These are phyloP conservation scores for Strix occidentalis DNA, from an alignment of 2,797 vertebrate genomes.

Conservation along the genomic window DNA sequence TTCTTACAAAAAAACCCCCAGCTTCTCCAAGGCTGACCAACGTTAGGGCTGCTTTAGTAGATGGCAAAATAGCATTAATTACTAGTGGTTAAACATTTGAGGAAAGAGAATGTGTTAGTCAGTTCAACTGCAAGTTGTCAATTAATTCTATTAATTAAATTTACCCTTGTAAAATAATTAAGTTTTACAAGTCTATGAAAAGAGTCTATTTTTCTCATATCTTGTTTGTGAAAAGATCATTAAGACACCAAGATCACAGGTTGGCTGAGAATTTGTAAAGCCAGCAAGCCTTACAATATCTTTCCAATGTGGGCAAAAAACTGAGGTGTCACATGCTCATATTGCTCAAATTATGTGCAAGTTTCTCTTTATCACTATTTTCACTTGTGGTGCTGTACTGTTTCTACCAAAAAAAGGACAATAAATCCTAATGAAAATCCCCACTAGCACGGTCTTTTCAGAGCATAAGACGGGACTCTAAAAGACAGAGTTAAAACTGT, in stretches of 20 bases:
- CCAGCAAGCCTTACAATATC: background rate
- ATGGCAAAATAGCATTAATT: background rate
- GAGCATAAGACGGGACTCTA: background rate
- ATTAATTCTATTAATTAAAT: background rate
- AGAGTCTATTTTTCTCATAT: background rate
- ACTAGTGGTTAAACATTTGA: background rate
- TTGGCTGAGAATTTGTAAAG: background rate
- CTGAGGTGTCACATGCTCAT: background rate
- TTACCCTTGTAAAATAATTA: slow-evolving; percentile 10
- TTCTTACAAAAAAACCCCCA: background rate
- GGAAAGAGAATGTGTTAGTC: background rate
- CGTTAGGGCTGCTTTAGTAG: background rate
- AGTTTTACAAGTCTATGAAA: background rate
- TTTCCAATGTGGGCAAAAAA: background rate
- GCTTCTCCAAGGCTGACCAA: background rate
- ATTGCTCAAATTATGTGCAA: background rate
- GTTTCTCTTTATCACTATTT: background rate
- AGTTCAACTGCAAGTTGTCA: background rate
- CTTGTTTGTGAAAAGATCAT: background rate
- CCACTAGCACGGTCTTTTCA: background rate
- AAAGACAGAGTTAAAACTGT: background rate
- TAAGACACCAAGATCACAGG: background rate
- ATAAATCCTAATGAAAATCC: background rate
- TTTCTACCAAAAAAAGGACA: background rate
- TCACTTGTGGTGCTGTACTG: background rate